A percentile compares a stretch with the other conserved stretches of the same genome.
These are phyloP conservation scores for Oryzias woworae DNA, from an alignment of 2,113 vertebrate genomes.

Conservation along the genomic window DNA sequence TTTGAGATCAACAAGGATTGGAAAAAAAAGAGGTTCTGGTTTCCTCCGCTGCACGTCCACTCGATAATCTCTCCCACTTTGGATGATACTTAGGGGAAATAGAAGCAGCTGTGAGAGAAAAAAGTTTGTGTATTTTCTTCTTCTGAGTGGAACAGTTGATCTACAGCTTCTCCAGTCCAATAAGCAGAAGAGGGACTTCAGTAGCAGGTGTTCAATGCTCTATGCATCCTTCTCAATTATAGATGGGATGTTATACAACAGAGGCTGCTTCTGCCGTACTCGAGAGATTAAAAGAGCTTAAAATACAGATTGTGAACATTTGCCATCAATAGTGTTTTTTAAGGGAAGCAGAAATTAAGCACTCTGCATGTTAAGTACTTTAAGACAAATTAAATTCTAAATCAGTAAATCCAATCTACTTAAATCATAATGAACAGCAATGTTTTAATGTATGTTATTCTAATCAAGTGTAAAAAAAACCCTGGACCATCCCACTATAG, in stretches of 20 bases:
- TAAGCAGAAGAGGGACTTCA: conserved; percentile 15
- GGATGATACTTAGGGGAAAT: conserved; percentile 13
- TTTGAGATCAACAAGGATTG: conserved; percentile 1
- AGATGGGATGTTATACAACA: conserved; percentile 65
- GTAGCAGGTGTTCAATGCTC: conserved; percentile 56
- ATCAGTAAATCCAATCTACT: too few species aligned
- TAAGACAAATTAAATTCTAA: too few species aligned
- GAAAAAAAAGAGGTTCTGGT: too few species aligned
- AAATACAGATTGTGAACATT: conserved; percentile 9
- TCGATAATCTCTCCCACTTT: not conserved
- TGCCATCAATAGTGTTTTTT: too few species aligned
- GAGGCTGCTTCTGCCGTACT: conserved; percentile 25
- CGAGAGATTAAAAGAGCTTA: conserved; percentile 3
- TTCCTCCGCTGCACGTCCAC: too few species aligned
- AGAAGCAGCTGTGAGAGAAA: conserved; percentile 9
- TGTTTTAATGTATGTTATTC: too few species aligned
- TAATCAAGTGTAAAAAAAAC: not conserved
- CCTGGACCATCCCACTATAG: conserved; percentile 8
- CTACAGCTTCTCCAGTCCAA: conserved; percentile 29
- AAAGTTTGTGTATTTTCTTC: conserved; percentile 10
- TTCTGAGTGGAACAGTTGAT: conserved; percentile 28
- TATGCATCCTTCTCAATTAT: conserved; percentile 60
- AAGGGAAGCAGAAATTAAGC: too few species aligned
- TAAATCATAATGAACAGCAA: too few species aligned
- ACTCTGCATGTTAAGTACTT: too few species aligned